phyloP scores from a whole-genome alignment of 2,888 invertebrate species.

The Scelioninae gen. 1 region DNA sequence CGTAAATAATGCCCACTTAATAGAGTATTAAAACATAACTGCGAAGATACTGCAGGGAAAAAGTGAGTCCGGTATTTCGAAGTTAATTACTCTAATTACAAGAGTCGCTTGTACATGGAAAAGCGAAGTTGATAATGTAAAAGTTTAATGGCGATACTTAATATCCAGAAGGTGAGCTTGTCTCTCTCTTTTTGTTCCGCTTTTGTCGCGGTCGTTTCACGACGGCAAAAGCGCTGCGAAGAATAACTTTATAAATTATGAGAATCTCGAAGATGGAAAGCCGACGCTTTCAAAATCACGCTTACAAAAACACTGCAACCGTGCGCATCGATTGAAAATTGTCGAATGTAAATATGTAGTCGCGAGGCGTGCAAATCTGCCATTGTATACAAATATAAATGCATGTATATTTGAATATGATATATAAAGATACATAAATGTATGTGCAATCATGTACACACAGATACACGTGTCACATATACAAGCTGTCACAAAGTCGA shows the following conservation, averaged over 20 bases:
- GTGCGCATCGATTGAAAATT: slow-evolving; percentile 43
- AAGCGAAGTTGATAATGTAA: slow-evolving; percentile 38
- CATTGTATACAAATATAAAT: too few species aligned
- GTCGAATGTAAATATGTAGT: slow-evolving; percentile 21
- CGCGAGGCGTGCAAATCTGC: too few species aligned
- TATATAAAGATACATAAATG: too few species aligned
- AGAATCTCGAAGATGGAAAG: slow-evolving; percentile 18
- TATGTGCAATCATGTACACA: neutral
- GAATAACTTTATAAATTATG: slow-evolving; percentile 42
- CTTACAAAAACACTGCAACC: slow-evolving; percentile 2
- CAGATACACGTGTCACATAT: neutral
- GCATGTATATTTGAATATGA: too few species aligned
- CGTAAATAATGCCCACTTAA: too few species aligned
- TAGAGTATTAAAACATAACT: too few species aligned
- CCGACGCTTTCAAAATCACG: slow-evolving; percentile 16
- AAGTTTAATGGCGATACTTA: slow-evolving; percentile 52
- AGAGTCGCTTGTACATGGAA: slow-evolving; percentile 25
- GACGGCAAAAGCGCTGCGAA: neutral
- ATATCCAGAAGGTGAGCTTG: slow-evolving; percentile 31
- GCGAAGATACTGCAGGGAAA: too few species aligned
- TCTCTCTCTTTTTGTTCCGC: slow-evolving; percentile 6
- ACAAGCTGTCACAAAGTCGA: slow-evolving; percentile 47
- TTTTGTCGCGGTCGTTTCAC: slow-evolving; percentile 11
- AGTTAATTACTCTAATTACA: too few species aligned
- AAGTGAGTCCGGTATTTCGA: too few species aligned